These are phyloP conservation scores for Cybosia mesomella DNA, from an alignment of 2,888 invertebrate species.

Conservation along the genomic window DNA sequence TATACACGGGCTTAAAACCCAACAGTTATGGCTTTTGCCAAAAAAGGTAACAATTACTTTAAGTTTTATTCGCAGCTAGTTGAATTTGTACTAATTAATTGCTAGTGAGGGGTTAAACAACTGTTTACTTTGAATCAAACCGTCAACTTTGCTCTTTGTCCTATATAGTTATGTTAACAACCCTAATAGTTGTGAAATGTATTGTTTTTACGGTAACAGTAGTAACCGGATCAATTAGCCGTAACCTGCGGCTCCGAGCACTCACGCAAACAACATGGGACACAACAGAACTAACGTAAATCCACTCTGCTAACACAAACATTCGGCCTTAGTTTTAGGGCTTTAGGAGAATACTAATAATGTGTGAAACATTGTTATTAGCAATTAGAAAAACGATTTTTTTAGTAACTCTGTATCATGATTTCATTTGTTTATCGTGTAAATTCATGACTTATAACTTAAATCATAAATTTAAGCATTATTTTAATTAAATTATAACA, in stretches of 20 bases:
- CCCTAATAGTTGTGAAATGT: not conserved
- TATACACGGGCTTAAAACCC: too few relatives aligned
- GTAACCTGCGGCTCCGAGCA: not conserved
- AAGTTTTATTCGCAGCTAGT: not conserved
- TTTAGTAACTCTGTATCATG: not conserved
- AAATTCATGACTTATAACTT: not conserved
- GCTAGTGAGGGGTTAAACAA: not conserved
- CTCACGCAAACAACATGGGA: not conserved
- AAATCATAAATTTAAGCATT: not conserved
- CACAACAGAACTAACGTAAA: not conserved
- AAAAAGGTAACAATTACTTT: not conserved
- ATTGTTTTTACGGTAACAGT: not conserved
- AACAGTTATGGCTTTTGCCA: too few relatives aligned
- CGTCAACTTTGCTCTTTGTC: not conserved
- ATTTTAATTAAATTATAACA: not conserved
- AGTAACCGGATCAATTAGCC: not conserved
- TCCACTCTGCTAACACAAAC: not conserved
- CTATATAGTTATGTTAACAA: constrained; percentile 5
- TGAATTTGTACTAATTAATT: too few relatives aligned
- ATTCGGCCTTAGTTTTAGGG: not conserved
- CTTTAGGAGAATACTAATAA: not conserved
- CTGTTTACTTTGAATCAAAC: not conserved
- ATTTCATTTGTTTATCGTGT: not conserved
- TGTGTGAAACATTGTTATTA: not conserved
- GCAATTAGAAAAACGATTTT: not conserved